Evolutionary conservation across 37 sponge, comb jelly and placozoan genomes (phyloP).

Genomic region (Beroe forskalii): DNA sequence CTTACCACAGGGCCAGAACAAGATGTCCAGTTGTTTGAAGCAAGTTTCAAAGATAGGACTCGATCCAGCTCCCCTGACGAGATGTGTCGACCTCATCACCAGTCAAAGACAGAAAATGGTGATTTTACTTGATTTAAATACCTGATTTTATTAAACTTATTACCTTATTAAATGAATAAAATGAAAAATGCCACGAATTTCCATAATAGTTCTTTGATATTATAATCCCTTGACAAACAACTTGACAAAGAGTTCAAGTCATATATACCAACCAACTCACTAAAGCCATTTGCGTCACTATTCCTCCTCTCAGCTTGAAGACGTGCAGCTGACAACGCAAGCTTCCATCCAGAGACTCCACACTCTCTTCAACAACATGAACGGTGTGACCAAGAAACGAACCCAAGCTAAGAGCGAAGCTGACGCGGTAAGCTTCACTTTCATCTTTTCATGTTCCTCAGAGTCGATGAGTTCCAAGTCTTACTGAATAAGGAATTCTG

Average conservation of each 20-base stretch:
- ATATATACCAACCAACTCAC: no score
- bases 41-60: constrained; percentile 54
- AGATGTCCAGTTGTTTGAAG: constrained; percentile 53
- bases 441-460: no score
- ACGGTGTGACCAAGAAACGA: constrained; percentile 34
- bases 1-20: constrained; percentile 59
- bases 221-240: no score
- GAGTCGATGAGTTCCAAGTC: no score
- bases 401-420: constrained; percentile 55
- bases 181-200: no score
- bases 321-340: constrained; percentile 27
- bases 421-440: constrained; percentile 7
- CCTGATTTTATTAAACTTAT: no score
- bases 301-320: constrained; percentile 50
- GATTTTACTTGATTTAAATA: neutral
- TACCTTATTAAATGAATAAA: no score
- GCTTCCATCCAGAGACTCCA: constrained; percentile 44
- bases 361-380: constrained; percentile 60
- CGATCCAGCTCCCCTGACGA: constrained; percentile 8
- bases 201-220: no score
- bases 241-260: no score
- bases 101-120: constrained; percentile 57
- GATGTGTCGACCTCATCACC: constrained; percentile 64
- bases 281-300: no score
- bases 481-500: no score